Evolutionary conservation across 2,113 vertebrate genomes (phyloP).

Genomic region (Tupaia chinensis): DNA sequence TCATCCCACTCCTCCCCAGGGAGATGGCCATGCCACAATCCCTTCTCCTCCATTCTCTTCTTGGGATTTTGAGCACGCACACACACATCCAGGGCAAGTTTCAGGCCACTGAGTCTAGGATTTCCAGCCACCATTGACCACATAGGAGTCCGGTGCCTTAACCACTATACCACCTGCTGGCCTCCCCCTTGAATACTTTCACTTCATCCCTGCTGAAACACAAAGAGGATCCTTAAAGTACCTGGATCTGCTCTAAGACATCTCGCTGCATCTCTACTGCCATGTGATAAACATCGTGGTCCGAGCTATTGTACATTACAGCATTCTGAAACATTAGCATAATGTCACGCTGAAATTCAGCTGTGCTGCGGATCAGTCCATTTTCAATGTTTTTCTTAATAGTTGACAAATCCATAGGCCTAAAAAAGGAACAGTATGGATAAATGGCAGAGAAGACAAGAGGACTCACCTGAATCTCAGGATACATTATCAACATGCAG

Average conservation of each 20-base stretch:
- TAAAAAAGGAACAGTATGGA: conserved; percentile 77
- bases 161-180: too few relatives aligned
- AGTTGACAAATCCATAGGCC: conserved; percentile 99
- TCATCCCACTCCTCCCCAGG: too few relatives aligned
- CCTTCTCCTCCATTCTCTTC: too few relatives aligned
- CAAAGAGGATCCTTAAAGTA: conserved; percentile 75
- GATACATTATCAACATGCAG: not conserved
- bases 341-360: conserved; percentile 99
- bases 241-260: conserved; percentile 98
- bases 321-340: conserved; percentile 99
- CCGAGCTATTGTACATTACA: conserved; percentile 99
- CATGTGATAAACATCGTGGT: conserved; percentile 99
- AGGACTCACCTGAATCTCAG: conserved; percentile 14
- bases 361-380: conserved; percentile 97
- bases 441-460: conserved; percentile 15
- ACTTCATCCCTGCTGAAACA: conserved; percentile 53
- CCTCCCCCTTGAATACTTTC: not conserved
- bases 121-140: too few relatives aligned
- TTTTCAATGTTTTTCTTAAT: conserved; percentile 99
- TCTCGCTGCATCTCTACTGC: conserved; percentile 99
- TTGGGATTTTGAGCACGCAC: too few relatives aligned
- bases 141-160: too few relatives aligned
- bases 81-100: too few relatives aligned
- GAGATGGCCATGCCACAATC: too few relatives aligned
- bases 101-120: too few relatives aligned